phyloP scores from a whole-genome alignment of 2,113 vertebrate species.

The Chitala chitala region DNA sequence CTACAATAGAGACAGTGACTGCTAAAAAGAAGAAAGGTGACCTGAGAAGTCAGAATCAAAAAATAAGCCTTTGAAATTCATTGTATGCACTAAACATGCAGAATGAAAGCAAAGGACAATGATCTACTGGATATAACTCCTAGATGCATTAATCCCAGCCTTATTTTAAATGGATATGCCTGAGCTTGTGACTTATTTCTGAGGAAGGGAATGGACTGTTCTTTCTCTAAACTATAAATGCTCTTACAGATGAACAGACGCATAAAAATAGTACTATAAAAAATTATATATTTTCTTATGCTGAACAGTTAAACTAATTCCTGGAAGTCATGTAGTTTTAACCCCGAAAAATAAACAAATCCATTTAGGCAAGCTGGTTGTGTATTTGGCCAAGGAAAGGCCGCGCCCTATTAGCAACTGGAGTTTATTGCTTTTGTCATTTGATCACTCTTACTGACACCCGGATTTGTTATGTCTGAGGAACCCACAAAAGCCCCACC shows the following conservation, averaged over 20 bases:
- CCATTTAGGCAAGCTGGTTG: background rate
- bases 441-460: background rate
- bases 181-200: too few species aligned
- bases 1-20: too few species aligned
- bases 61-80: background rate
- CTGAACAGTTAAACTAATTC: slow-evolving; percentile 22
- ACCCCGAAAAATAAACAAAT: slow-evolving; percentile 2
- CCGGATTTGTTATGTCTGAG: background rate
- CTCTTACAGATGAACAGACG: background rate
- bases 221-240: background rate
- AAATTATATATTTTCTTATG: slow-evolving; percentile 17
- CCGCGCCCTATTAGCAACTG: background rate
- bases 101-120: background rate
- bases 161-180: too few species aligned
- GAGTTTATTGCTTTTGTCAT: background rate
- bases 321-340: background rate
- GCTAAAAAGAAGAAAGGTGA: too few species aligned
- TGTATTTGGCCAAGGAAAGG: too few species aligned
- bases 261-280: slow-evolving; percentile 23
- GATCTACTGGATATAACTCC: too few species aligned
- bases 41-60: background rate
- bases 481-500: background rate
- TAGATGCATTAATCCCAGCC: too few species aligned
- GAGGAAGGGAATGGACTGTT: too few species aligned
- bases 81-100: background rate